These are phyloP conservation scores for Epinotia demarniana DNA, from an alignment of 2,888 invertebrate species.

Conservation along the genomic window DNA sequence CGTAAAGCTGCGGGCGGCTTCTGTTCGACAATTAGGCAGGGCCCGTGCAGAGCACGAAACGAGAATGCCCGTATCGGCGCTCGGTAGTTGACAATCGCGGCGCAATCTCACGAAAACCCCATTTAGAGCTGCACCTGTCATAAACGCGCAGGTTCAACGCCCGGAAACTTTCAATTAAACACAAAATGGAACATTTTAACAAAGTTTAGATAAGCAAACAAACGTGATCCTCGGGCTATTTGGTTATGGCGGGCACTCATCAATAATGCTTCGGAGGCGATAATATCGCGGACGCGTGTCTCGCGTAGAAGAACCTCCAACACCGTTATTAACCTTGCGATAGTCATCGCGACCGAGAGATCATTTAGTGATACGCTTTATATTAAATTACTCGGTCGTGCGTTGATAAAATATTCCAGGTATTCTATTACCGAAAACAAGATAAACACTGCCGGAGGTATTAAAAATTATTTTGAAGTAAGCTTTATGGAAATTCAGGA, in stretches of 20 bases:
- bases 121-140: conserved; percentile 81
- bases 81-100: conserved; percentile 74
- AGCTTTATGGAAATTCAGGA: conserved; percentile 52
- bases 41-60: conserved; percentile 60
- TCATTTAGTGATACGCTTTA: conserved; percentile 84
- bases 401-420: conserved; percentile 82
- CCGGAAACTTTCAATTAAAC: conserved; percentile 73
- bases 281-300: conserved; percentile 82
- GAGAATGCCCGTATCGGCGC: conserved; percentile 67
- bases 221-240: conserved; percentile 81
- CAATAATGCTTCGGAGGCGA: conserved; percentile 81
- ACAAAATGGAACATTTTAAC: conserved; percentile 71
- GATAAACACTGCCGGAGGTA: conserved; percentile 77
- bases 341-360: conserved; percentile 79
- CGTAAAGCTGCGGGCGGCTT: conserved; percentile 73
- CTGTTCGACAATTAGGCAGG: conserved; percentile 79
- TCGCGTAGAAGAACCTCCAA: conserved; percentile 76
- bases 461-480: conserved; percentile 60
- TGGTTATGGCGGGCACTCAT: conserved; percentile 79
- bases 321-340: conserved; percentile 82
- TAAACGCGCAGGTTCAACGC: conserved; percentile 70
- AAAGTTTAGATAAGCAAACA: conserved; percentile 78
- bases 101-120: conserved; percentile 82
- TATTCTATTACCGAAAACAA: conserved; percentile 83
- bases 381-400: conserved; percentile 85